These are phyloP conservation scores for Leptinotarsa tumamoca DNA, from an alignment of 2,888 invertebrate genomes.

Conservation along the genomic window DNA sequence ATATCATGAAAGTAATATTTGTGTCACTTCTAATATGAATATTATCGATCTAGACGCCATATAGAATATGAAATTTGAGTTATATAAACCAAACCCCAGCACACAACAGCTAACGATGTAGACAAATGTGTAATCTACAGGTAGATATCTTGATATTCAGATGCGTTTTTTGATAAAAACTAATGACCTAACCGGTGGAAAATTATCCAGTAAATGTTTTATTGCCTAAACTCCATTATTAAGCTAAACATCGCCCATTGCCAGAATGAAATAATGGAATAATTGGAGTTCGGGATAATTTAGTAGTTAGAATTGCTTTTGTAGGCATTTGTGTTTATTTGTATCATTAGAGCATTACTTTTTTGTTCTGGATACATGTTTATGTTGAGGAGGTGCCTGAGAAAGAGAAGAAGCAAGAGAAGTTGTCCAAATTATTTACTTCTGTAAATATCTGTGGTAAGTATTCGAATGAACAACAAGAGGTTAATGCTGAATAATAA, in stretches of 20 bases:
- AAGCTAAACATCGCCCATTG: conserved; percentile 5
- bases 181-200: conserved; percentile 24
- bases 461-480: no score
- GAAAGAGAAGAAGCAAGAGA: no score
- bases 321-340: not conserved
- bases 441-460: no score
- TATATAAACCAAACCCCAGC: not conserved
- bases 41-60: not conserved
- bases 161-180: conserved; percentile 34
- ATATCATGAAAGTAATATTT: not conserved
- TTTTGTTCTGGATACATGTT: not conserved
- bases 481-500: no score
- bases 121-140: conserved; percentile 33
- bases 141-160: conserved; percentile 30
- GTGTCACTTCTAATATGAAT: conserved; percentile 12
- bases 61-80: not conserved
- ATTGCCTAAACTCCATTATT: conserved; percentile 22
- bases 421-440: no score
- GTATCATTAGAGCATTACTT: not conserved
- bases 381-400: no score
- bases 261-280: conserved; percentile 4
- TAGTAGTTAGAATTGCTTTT: conserved; percentile 4
- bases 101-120: conserved; percentile 30
- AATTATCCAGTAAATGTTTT: conserved; percentile 32
- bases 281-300: conserved; percentile 1